Conservation (phyloP, 2,888 invertebrate species). For the Mimas tiliae region DNA sequence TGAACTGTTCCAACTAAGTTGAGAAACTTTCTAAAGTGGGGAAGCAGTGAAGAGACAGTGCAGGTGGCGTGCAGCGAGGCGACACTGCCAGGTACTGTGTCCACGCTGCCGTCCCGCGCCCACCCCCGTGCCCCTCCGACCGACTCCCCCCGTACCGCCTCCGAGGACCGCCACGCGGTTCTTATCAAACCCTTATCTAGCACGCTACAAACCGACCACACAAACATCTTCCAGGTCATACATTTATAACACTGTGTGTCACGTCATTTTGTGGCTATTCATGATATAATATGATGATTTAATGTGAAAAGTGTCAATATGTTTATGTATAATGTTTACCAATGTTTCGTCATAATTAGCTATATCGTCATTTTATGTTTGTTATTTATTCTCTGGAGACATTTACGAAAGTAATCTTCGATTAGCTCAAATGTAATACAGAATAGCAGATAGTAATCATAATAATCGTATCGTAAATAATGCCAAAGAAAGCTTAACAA, state of each 20-base stretch:
- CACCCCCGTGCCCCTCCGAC: conserved; percentile 44
- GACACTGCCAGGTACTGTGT: conserved; percentile 76
- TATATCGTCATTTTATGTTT: not conserved
- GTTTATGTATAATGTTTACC: not conserved
- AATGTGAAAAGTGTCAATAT: not conserved
- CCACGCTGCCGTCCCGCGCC: conserved; percentile 47
- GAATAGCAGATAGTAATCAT: not conserved
- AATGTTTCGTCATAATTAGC: not conserved
- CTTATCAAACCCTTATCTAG: conserved; percentile 45
- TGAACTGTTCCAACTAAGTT: conserved; percentile 61
- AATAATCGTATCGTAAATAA: not conserved
- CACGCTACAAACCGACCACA: conserved; percentile 20
- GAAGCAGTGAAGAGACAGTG: conserved; percentile 65
- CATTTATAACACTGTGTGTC: not conserved
- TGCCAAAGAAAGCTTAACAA: not conserved
- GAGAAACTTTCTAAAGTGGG: conserved; percentile 66
- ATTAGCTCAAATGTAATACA: not conserved
- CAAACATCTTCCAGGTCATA: conserved; percentile 2
- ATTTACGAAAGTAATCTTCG: not conserved
- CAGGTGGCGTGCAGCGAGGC: conserved; percentile 64
- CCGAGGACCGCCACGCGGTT: conserved; percentile 57
- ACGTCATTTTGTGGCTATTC: not conserved
- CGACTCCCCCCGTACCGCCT: conserved; percentile 45
- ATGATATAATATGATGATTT: conserved; percentile 1
- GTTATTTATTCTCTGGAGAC: not conserved